Conservation (phyloP, 2,888 invertebrate species). For the Epiblema foenella region DNA sequence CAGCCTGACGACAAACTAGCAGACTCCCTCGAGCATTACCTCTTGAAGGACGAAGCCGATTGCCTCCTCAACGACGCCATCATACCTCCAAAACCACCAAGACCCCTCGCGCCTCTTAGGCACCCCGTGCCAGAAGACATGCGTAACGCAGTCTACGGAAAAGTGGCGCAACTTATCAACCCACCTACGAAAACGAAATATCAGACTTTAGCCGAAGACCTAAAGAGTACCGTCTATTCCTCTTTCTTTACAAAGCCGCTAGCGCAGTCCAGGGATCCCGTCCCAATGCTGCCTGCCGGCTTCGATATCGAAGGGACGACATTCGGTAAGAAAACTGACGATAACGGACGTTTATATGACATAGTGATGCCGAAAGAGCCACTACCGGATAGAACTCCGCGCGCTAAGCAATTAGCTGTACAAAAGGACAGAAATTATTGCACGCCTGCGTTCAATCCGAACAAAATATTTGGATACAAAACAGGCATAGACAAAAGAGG, state of each 20-base stretch:
- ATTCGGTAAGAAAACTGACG: slow-evolving; percentile 65
- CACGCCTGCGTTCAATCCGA: slow-evolving; percentile 69
- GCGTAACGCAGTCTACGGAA: slow-evolving; percentile 57
- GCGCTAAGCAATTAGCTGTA: slow-evolving; percentile 56
- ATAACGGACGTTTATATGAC: slow-evolving; percentile 67
- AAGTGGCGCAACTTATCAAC: slow-evolving; percentile 61
- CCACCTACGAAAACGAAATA: slow-evolving; percentile 71
- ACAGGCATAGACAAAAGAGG: slow-evolving; percentile 77
- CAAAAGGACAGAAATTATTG: slow-evolving; percentile 68
- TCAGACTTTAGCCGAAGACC: slow-evolving; percentile 65
- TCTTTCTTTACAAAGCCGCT: slow-evolving; percentile 73
- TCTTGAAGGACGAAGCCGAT: slow-evolving; percentile 72
- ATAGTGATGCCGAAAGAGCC: slow-evolving; percentile 71
- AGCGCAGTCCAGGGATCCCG: slow-evolving; percentile 62
- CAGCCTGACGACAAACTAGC: slow-evolving; percentile 61
- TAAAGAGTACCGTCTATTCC: slow-evolving; percentile 68
- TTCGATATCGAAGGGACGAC: slow-evolving; percentile 63
- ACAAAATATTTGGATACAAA: slow-evolving; percentile 75
- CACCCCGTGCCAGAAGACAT: slow-evolving; percentile 62
- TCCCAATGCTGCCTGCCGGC: slow-evolving; percentile 73
- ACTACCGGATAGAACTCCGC: slow-evolving; percentile 63
- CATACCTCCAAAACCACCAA: slow-evolving; percentile 61
- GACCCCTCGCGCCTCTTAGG: slow-evolving; percentile 63
- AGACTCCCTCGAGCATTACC: slow-evolving; percentile 66
- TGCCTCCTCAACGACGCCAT: slow-evolving; percentile 70